Evolutionary conservation across 2,888 invertebrate genomes (phyloP).

Genomic region (Nycteola revayana): DNA sequence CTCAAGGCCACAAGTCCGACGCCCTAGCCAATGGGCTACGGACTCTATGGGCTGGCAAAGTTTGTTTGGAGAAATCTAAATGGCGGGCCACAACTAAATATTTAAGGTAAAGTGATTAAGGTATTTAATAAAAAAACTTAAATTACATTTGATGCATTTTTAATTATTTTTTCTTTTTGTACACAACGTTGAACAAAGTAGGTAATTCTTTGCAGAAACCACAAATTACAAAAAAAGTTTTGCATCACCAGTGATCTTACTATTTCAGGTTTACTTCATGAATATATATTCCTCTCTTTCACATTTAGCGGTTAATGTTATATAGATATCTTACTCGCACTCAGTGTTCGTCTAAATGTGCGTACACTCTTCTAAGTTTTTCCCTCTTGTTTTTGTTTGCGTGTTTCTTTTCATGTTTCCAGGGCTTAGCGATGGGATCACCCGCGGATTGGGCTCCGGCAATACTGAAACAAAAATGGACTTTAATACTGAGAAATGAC

Average conservation of each 20-base stretch:
- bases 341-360: slow-evolving; percentile 91
- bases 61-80: too few species aligned
- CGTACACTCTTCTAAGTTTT: slow-evolving; percentile 93
- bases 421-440: slow-evolving; percentile 81
- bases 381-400: slow-evolving; percentile 95
- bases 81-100: too few species aligned
- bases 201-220: too few species aligned
- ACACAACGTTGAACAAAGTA: background rate
- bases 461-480: slow-evolving; percentile 44
- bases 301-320: slow-evolving; percentile 3
- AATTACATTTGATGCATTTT: slow-evolving; percentile 22
- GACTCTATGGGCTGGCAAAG: too few species aligned
- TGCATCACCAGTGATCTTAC: too few species aligned
- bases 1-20: too few species aligned
- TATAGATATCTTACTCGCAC: slow-evolving; percentile 9
- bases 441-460: slow-evolving; percentile 43
- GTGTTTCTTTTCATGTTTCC: slow-evolving; percentile 92
- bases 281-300: slow-evolving; percentile 15
- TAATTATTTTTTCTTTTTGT: slow-evolving; percentile 12
- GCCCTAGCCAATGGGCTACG: too few species aligned
- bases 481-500: slow-evolving; percentile 7
- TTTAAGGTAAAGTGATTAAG: too few species aligned
- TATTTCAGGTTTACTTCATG: background rate
- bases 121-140: too few species aligned
- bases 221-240: too few species aligned